Evolutionary conservation across 2,797 vertebrate genomes (phyloP).

Genomic region (Hippoglossus hippoglossus): DNA sequence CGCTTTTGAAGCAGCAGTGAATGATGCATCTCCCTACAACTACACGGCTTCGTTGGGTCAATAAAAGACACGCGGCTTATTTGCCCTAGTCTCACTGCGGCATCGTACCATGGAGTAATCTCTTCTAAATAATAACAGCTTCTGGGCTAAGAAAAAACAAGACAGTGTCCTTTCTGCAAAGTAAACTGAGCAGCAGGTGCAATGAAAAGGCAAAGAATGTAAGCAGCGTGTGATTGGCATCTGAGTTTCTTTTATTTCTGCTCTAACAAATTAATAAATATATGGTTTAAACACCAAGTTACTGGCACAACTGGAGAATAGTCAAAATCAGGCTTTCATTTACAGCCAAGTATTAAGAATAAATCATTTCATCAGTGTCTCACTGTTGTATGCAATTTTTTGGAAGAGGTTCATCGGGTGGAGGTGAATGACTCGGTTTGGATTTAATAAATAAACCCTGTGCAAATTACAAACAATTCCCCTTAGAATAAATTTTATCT

Average conservation of each 20-base stretch:
- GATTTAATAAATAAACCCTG: conserved; percentile 5
- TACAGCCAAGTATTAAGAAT: background rate
- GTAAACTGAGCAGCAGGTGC: conserved; percentile 15
- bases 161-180: background rate
- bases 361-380: background rate
- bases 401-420: background rate
- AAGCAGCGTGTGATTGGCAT: background rate
- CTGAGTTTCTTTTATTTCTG: background rate
- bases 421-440: background rate
- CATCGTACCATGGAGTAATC: conserved; percentile 18
- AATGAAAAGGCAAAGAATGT: background rate
- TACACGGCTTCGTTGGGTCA: background rate
- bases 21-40: background rate
- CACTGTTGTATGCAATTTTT: background rate
- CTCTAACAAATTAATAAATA: background rate
- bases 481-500: too few species aligned
- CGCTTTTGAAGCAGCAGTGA: background rate
- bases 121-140: conserved; percentile 12
- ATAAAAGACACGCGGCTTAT: conserved; percentile 6
- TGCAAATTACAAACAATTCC: conserved; percentile 4
- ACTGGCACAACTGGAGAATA: background rate
- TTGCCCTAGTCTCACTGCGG: conserved; percentile 1
- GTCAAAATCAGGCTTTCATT: background rate
- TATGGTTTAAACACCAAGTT: conserved; percentile 7
- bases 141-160: background rate